phyloP scores from a whole-genome alignment of 2,888 invertebrate species.

The Anthrax anthrax region DNA sequence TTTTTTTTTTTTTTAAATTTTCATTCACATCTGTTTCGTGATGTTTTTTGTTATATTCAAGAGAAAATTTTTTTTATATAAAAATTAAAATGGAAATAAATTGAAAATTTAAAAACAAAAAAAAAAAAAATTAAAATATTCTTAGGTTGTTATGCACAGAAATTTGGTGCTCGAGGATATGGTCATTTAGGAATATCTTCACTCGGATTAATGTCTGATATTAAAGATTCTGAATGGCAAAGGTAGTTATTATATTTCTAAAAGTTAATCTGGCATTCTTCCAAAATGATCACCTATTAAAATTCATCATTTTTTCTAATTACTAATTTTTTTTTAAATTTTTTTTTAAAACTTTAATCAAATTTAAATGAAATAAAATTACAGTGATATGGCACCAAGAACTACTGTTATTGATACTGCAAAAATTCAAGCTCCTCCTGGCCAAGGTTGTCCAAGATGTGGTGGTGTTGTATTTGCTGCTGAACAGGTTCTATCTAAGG shows the following conservation, averaged over 20 bases:
- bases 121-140: neutral
- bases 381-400: constrained; percentile 57
- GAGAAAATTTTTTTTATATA: too few relatives aligned
- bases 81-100: too few relatives aligned
- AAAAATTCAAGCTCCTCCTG: constrained; percentile 62
- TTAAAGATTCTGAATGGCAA: constrained; percentile 62
- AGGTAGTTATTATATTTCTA: constrained; percentile 37
- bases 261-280: too few relatives aligned
- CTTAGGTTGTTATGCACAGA: constrained; percentile 88
- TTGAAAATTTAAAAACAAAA: neutral
- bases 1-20: too few relatives aligned
- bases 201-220: constrained; percentile 72
- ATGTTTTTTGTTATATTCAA: too few relatives aligned
- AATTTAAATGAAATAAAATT: constrained; percentile 1
- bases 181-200: constrained; percentile 81
- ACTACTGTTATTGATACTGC: constrained; percentile 69
- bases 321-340: too few relatives aligned
- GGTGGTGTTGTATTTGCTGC: constrained; percentile 87
- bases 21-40: too few relatives aligned
- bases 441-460: constrained; percentile 80
- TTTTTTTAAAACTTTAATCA: too few relatives aligned
- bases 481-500: constrained; percentile 83
- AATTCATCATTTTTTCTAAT: too few relatives aligned
- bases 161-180: constrained; percentile 87
- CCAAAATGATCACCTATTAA: too few relatives aligned